phyloP scores from a whole-genome alignment of 2,113 vertebrate species.

The Telmatochromis bifrenatus region DNA sequence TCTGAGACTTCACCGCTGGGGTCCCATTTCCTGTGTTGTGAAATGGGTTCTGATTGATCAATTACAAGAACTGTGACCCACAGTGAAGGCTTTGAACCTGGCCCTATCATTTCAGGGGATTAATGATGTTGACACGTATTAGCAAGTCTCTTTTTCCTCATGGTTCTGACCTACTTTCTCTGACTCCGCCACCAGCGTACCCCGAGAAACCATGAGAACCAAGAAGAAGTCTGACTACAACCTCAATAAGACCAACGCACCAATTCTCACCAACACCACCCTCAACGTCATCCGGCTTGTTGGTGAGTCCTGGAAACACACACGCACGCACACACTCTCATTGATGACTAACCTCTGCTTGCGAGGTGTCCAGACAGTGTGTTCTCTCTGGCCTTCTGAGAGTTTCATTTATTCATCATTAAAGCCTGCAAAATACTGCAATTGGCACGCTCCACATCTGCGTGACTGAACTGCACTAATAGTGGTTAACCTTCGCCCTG shows the following conservation, averaged over 20 bases:
- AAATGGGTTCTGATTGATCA: constrained; percentile 46
- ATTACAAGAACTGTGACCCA: constrained; percentile 39
- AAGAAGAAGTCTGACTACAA: constrained; percentile 93
- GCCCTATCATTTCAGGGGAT: neutral
- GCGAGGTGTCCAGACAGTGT: neutral
- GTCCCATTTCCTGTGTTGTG: constrained; percentile 9
- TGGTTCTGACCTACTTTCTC: neutral
- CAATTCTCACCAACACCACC: constrained; percentile 96
- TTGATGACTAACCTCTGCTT: neutral
- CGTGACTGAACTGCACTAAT: constrained; percentile 35
- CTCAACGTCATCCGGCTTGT: constrained; percentile 95
- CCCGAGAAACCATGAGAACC: constrained; percentile 87
- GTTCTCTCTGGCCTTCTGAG: neutral
- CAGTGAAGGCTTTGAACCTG: neutral
- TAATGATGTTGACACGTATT: constrained; percentile 11
- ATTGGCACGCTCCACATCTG: neutral
- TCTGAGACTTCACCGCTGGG: neutral
- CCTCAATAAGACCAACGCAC: constrained; percentile 88
- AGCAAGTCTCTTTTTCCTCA: neutral
- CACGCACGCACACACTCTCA: neutral
- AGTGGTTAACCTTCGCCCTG: constrained; percentile 35
- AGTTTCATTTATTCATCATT: constrained; percentile 39
- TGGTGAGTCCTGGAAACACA: constrained; percentile 75
- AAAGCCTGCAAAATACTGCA: constrained; percentile 18
- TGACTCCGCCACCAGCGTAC: constrained; percentile 68